Evolutionary conservation across 2,113 vertebrate genomes (phyloP).

Genomic region (Callipepla californica): DNA sequence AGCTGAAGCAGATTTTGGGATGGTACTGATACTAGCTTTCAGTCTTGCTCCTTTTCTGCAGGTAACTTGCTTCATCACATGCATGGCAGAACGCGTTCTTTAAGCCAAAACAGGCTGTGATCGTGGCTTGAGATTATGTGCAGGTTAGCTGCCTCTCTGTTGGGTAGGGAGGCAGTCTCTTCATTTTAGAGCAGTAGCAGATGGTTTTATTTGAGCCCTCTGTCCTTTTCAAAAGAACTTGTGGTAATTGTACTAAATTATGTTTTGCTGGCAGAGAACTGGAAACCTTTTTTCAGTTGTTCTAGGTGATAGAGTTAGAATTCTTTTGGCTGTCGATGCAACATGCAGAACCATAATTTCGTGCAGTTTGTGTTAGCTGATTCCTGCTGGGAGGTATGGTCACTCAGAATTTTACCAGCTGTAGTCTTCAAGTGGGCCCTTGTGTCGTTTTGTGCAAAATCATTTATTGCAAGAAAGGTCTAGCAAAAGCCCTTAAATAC

Average conservation of each 20-base stretch:
- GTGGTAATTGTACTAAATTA: slow-evolving; percentile 19
- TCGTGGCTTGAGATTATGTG: not conserved
- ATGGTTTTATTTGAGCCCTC: slow-evolving; percentile 46
- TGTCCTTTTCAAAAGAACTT: slow-evolving; percentile 38
- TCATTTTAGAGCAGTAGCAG: slow-evolving; percentile 34
- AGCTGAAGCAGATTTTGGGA: not conserved
- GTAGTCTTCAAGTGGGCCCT: not conserved
- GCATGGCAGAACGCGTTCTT: not conserved
- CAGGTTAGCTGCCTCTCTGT: not conserved
- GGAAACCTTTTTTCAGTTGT: slow-evolving; percentile 4
- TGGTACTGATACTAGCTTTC: not conserved
- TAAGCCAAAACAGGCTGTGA: slow-evolving; percentile 1
- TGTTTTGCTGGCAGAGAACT: slow-evolving; percentile 21
- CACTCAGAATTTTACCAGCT: not conserved
- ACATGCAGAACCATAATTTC: slow-evolving; percentile 21
- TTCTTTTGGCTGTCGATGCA: not conserved
- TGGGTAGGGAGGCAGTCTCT: not conserved
- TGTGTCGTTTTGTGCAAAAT: not conserved
- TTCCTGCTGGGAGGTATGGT: slow-evolving; percentile 10
- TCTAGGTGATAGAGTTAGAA: slow-evolving; percentile 2
- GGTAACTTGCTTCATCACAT: slow-evolving; percentile 2
- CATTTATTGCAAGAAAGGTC: not conserved
- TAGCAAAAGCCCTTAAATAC: not conserved
- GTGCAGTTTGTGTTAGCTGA: slow-evolving; percentile 24
- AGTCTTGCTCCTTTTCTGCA: not conserved